phyloP scores from a whole-genome alignment of 2,888 invertebrate species.

The Andrena chrysosceles region DNA sequence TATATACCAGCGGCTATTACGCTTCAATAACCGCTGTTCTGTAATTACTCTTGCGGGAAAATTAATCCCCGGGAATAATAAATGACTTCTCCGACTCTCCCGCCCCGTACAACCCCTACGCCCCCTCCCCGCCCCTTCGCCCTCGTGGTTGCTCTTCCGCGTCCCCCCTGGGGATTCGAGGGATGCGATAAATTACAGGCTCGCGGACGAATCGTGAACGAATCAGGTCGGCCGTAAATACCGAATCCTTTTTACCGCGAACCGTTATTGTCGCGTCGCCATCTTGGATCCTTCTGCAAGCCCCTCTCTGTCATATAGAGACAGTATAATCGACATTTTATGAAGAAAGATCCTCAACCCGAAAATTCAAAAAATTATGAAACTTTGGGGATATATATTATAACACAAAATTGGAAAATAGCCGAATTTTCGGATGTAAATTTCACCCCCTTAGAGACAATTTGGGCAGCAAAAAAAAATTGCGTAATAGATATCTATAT shows the following conservation, averaged over 20 bases:
- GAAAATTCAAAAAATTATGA: too few relatives aligned
- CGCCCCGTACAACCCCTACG: not conserved
- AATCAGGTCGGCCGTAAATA: conserved; percentile 51
- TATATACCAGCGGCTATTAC: conserved; percentile 46
- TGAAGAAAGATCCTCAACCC: too few relatives aligned
- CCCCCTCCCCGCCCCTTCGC: not conserved
- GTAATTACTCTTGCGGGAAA: conserved; percentile 60
- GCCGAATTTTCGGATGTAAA: too few relatives aligned
- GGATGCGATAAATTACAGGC: conserved; percentile 47
- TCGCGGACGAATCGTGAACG: conserved; percentile 29
- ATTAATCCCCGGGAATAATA: conserved; percentile 58
- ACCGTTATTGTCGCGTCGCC: not conserved
- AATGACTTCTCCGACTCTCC: conserved; percentile 46
- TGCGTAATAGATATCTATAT: too few relatives aligned
- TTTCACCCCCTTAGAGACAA: too few relatives aligned
- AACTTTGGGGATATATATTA: too few relatives aligned
- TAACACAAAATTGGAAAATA: too few relatives aligned
- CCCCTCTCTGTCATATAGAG: too few relatives aligned
- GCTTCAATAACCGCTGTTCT: conserved; percentile 59
- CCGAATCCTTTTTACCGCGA: conserved; percentile 28
- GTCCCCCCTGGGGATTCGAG: conserved; percentile 27
- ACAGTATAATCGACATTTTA: too few relatives aligned
- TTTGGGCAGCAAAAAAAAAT: too few relatives aligned
- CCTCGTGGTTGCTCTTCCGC: not conserved
- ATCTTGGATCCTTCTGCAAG: too few relatives aligned